Conservation (phyloP, 2,113 vertebrate genomes). For the Ictidomys tridecemlineatus region DNA sequence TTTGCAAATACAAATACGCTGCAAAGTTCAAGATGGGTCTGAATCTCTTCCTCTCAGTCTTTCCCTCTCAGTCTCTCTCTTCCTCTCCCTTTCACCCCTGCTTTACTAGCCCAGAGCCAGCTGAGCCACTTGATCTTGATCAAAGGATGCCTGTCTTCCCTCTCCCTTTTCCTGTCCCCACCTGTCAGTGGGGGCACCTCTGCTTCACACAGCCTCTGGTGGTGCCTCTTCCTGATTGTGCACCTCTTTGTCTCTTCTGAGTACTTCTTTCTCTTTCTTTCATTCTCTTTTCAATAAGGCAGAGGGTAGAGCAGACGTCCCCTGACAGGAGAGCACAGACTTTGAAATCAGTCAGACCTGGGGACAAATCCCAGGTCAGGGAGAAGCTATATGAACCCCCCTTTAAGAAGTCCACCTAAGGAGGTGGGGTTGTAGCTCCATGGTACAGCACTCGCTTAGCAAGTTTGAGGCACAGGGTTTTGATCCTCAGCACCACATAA, state of each 20-base stretch:
- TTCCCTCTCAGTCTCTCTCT: neutral
- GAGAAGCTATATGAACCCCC: neutral
- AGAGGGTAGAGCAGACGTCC: neutral
- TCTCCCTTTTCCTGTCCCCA: fast-evolving
- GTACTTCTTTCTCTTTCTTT: neutral
- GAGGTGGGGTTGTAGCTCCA: no score
- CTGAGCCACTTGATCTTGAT: neutral
- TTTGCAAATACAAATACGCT: no score
- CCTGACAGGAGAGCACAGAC: neutral
- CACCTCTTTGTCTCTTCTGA: neutral
- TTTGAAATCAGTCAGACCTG: neutral
- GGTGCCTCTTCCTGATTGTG: fast-evolving
- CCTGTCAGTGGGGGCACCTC: neutral
- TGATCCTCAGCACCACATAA: no score
- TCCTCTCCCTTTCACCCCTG: no score
- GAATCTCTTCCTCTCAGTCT: neutral
- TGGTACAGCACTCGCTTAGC: no score
- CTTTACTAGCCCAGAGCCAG: neutral
- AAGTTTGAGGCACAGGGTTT: no score
- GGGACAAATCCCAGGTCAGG: neutral
- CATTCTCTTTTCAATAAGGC: neutral
- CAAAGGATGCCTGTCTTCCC: fast-evolving
- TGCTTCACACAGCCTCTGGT: neutral
- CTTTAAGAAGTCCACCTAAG: neutral
- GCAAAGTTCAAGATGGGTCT: neutral